These are phyloP conservation scores for Metaphire vulgaris DNA, from an alignment of 1,140 invertebrate genomes.

Conservation along the genomic window DNA sequence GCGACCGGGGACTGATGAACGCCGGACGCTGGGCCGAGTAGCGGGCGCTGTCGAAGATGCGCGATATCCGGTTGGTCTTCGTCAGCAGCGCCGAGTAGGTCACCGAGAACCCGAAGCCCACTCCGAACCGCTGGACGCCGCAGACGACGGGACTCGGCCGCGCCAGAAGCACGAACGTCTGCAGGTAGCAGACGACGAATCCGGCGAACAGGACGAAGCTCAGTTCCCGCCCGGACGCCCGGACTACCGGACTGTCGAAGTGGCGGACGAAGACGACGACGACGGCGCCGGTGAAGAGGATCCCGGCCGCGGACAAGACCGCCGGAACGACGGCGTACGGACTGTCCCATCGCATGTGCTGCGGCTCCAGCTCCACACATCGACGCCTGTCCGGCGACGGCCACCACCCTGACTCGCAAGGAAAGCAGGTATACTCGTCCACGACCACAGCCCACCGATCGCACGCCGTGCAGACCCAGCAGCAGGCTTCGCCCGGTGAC, in stretches of 20 bases:
- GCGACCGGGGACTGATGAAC: slow-evolving; percentile 87
- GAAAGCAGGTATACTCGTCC: slow-evolving; percentile 60
- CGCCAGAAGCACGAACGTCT: slow-evolving; percentile 46
- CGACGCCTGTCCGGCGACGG: slow-evolving; percentile 44
- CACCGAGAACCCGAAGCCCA: slow-evolving; percentile 65
- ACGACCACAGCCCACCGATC: slow-evolving; percentile 58
- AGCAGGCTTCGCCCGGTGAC: slow-evolving; percentile 83
- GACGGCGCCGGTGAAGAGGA: slow-evolving; percentile 41
- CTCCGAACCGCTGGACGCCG: slow-evolving; percentile 59
- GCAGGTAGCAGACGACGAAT: slow-evolving; percentile 49
- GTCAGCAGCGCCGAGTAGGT: slow-evolving; percentile 69
- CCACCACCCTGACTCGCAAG: slow-evolving; percentile 57
- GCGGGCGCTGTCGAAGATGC: slow-evolving; percentile 68
- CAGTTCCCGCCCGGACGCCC: slow-evolving; percentile 50
- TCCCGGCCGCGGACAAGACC: slow-evolving; percentile 55
- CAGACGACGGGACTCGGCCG: slow-evolving; percentile 60
- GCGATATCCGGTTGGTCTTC: slow-evolving; percentile 69
- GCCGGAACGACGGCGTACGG: slow-evolving; percentile 58
- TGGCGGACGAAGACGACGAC: slow-evolving; percentile 59
- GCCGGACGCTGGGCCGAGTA: slow-evolving; percentile 77
- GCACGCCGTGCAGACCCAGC: slow-evolving; percentile 60
- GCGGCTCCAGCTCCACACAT: slow-evolving; percentile 47
- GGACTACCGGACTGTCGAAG: slow-evolving; percentile 50
- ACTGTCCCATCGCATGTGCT: slow-evolving; percentile 59
- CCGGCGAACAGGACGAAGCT: slow-evolving; percentile 50